Conservation (phyloP, 2,797 vertebrate species). For the Sebastes diaconus region DNA sequence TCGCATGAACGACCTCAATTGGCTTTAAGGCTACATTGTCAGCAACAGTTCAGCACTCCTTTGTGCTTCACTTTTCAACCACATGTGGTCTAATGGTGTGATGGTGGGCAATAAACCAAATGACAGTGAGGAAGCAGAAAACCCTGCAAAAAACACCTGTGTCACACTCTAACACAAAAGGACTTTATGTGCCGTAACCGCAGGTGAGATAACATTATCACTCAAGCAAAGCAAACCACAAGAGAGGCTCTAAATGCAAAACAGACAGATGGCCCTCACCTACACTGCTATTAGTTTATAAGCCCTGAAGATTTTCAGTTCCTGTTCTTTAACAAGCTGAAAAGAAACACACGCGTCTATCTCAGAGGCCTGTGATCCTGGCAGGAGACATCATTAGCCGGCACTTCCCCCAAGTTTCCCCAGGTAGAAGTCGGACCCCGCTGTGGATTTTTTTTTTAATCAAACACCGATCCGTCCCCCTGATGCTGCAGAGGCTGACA, state of each 20-base stretch:
- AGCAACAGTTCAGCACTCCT: slow-evolving; percentile 21
- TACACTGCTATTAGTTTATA: slow-evolving; percentile 17
- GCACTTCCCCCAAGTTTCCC: slow-evolving; percentile 34
- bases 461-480: slow-evolving; percentile 63
- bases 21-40: slow-evolving; percentile 21
- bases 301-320: slow-evolving; percentile 23
- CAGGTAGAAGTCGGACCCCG: slow-evolving; percentile 50
- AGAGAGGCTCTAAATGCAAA: slow-evolving; percentile 15
- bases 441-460: slow-evolving; percentile 51
- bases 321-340: slow-evolving; percentile 44
- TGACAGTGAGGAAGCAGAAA: slow-evolving; percentile 1
- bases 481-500: slow-evolving; percentile 52
- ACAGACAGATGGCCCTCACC: background rate
- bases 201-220: slow-evolving; percentile 30
- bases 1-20: slow-evolving; percentile 17
- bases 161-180: slow-evolving; percentile 2
- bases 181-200: background rate
- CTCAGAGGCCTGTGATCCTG: slow-evolving; percentile 53
- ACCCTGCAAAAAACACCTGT: slow-evolving; percentile 24
- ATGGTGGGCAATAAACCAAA: slow-evolving; percentile 42
- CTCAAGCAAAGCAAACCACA: slow-evolving; percentile 2
- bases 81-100: slow-evolving; percentile 18
- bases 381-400: slow-evolving; percentile 61
- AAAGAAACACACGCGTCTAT: slow-evolving; percentile 24
- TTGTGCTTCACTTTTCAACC: slow-evolving; percentile 20